These are phyloP conservation scores for Epizoanthus rinbou DNA, from an alignment of 92 coral and sea anemone genomes.

Conservation along the genomic window DNA sequence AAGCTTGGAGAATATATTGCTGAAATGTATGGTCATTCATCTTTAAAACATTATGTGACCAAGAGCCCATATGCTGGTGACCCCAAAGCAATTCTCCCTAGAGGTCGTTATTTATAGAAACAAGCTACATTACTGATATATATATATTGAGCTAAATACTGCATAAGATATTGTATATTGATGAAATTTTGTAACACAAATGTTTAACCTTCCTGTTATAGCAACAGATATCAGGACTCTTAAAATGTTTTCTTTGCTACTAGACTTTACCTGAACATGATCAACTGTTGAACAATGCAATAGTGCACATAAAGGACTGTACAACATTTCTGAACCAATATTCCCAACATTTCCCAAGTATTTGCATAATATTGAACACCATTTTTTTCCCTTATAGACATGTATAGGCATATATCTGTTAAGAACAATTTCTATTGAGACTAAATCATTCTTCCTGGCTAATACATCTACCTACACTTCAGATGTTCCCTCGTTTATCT, in stretches of 20 bases:
- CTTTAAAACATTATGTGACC: neutral
- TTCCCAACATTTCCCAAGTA: neutral
- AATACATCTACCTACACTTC: neutral
- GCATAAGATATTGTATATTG: neutral
- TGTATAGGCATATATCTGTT: constrained; percentile 5
- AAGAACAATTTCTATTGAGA: neutral
- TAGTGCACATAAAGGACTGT: neutral
- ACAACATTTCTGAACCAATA: neutral
- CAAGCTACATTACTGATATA: neutral
- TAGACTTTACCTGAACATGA: neutral
- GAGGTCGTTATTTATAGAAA: constrained; percentile 11
- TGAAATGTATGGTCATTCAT: constrained; percentile 8
- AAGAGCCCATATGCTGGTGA: constrained; percentile 2
- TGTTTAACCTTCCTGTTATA: neutral
- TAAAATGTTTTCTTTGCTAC: neutral
- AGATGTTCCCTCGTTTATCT: neutral
- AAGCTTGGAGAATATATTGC: neutral
- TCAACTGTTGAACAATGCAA: neutral
- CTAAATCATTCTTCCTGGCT: too few species aligned
- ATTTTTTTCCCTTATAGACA: constrained; percentile 1
- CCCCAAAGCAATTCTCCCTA: constrained; percentile 9
- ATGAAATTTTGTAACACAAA: neutral
- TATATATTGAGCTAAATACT: neutral
- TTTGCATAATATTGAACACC: neutral
- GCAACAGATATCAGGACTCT: neutral